These are phyloP conservation scores for Holothuria scabra DNA, from an alignment of 53 echinoderm and acorn worm species.

Conservation along the genomic window DNA sequence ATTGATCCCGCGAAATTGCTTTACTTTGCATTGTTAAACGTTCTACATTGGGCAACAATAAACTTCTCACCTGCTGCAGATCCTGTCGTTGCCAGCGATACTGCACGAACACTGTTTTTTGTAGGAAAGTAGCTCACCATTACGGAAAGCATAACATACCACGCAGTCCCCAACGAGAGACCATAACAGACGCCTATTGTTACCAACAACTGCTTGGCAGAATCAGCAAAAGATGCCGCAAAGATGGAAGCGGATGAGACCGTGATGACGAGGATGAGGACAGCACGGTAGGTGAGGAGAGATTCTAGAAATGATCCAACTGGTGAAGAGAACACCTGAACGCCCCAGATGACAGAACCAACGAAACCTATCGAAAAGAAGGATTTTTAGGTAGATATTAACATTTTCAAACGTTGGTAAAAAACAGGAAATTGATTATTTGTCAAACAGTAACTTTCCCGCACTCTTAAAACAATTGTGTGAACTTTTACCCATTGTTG, in stretches of 20 bases:
- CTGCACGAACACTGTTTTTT: slow-evolving; percentile 19
- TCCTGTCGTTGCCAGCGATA: slow-evolving; percentile 11
- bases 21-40: too few species aligned
- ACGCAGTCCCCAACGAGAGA: slow-evolving; percentile 9
- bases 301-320: slow-evolving; percentile 26
- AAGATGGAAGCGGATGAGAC: slow-evolving; percentile 6
- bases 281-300: neutral
- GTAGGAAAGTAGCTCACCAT: slow-evolving; percentile 28
- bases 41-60: too few species aligned
- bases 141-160: slow-evolving; percentile 13
- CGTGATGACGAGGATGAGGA: slow-evolving; percentile 18
- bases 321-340: slow-evolving; percentile 39
- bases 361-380: neutral
- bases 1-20: too few species aligned
- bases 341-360: slow-evolving; percentile 22
- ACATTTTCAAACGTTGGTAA: too few species aligned
- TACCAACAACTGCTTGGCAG: slow-evolving; percentile 20
- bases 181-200: slow-evolving; percentile 9
- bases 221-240: neutral
- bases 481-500: too few species aligned
- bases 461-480: too few species aligned
- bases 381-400: too few species aligned
- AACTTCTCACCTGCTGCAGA: slow-evolving; percentile 12
- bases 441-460: too few species aligned
- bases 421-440: too few species aligned